A percentile compares a stretch with the other conserved stretches of the same genome.
phyloP scores from a whole-genome alignment of 1,140 invertebrate species.

The Spodoptera frugiperda region DNA sequence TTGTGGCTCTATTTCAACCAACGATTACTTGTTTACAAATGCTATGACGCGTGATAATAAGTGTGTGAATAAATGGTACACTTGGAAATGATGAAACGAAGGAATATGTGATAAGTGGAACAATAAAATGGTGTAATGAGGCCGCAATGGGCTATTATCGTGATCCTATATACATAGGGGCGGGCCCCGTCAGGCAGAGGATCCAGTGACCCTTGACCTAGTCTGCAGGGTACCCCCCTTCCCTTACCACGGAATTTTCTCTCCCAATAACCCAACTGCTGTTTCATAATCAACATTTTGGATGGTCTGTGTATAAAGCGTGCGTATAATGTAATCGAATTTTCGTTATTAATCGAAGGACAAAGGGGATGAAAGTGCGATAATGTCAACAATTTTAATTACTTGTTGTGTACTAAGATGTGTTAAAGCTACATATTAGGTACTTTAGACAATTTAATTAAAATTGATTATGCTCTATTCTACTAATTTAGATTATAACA shows the following conservation, averaged over 20 bases:
- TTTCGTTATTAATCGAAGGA: background rate
- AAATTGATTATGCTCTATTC: too few relatives aligned
- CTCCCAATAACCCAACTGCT: constrained; percentile 50
- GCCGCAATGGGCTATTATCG: constrained; percentile 60
- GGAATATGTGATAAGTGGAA: constrained; percentile 53
- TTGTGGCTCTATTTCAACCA: constrained; percentile 56
- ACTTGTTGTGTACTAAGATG: too few relatives aligned
- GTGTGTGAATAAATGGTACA: constrained; percentile 32
- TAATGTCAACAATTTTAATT: too few relatives aligned
- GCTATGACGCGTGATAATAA: constrained; percentile 14
- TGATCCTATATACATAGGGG: constrained; percentile 62
- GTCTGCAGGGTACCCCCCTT: constrained; percentile 50
- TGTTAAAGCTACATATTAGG: too few relatives aligned
- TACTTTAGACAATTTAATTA: too few relatives aligned
- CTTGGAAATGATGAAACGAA: constrained; percentile 49
- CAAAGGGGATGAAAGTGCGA: background rate
- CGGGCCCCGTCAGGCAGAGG: constrained; percentile 42
- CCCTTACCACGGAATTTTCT: constrained; percentile 35
- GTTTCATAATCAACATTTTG: constrained; percentile 49
- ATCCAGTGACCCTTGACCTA: constrained; percentile 66
- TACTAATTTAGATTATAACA: too few relatives aligned
- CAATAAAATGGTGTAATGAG: constrained; percentile 59
- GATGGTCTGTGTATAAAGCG: background rate
- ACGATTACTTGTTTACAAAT: constrained; percentile 48
- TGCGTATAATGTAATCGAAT: constrained; percentile 8